A percentile compares a stretch with the other conserved stretches of the same genome.
Evolutionary conservation across 2,797 vertebrate genomes (phyloP).

Genomic region (Danionella dracula): DNA sequence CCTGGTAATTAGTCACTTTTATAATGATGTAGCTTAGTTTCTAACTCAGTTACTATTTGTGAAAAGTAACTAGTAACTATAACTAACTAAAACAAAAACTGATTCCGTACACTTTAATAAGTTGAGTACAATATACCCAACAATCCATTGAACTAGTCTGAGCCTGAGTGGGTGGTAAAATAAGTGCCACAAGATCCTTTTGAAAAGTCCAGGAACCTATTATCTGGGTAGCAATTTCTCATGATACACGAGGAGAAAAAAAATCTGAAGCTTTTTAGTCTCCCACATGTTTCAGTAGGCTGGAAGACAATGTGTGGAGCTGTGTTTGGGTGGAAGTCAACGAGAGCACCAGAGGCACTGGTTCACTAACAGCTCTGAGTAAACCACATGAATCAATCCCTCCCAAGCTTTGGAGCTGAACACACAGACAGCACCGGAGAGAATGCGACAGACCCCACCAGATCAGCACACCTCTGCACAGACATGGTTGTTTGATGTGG

Average conservation of each 20-base stretch:
- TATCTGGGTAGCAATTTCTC: constrained; percentile 69
- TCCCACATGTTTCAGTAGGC: constrained; percentile 36
- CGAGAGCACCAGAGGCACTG: constrained; percentile 51
- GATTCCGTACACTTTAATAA: no score
- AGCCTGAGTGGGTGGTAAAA: constrained; percentile 33
- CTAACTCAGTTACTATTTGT: no score
- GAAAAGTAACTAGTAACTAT: no score
- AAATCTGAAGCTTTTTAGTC: constrained; percentile 48
- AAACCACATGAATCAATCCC: constrained; percentile 74
- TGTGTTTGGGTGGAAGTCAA: constrained; percentile 56
- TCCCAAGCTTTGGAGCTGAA: constrained; percentile 38
- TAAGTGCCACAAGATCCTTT: constrained; percentile 71
- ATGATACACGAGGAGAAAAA: constrained; percentile 68
- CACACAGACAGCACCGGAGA: constrained; percentile 5
- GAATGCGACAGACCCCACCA: neutral
- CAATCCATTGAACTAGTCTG: no score
- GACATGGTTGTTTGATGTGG: constrained; percentile 65
- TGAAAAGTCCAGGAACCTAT: constrained; percentile 67
- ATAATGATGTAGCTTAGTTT: no score
- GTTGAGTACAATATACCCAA: no score
- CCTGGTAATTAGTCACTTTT: no score
- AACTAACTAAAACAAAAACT: no score
- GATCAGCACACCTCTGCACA: constrained; percentile 46
- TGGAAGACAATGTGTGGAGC: constrained; percentile 51
- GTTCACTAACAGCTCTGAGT: constrained; percentile 58